These are phyloP conservation scores for Oxygymnocypris stewartii DNA, from an alignment of 2,113 vertebrate genomes.

Conservation along the genomic window DNA sequence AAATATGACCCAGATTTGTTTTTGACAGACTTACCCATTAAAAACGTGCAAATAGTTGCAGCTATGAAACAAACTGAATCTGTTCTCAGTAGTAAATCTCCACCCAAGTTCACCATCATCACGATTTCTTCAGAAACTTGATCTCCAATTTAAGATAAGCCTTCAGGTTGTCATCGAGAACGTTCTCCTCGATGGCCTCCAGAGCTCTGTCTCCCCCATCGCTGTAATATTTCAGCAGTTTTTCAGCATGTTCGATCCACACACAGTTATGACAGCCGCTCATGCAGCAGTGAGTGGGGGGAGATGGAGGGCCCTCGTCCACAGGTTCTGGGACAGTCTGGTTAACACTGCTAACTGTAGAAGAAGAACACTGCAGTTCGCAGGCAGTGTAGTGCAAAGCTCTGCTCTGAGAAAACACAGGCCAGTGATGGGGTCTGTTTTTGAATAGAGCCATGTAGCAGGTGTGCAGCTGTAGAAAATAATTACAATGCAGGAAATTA, in stretches of 20 bases:
- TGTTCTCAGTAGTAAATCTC: not conserved
- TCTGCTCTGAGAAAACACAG: not conserved
- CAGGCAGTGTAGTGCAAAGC: not conserved
- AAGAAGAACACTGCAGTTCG: not conserved
- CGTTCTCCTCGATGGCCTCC: conserved; percentile 79
- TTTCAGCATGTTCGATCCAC: conserved; percentile 85
- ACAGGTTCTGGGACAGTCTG: not conserved
- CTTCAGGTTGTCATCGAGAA: conserved; percentile 87
- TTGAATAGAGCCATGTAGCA: conserved; percentile 38
- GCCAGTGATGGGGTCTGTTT: not conserved
- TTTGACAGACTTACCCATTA: not conserved
- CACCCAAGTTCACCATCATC: not conserved
- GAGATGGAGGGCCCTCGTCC: conserved; percentile 55
- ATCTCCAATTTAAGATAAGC: conserved; percentile 90
- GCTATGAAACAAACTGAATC: not conserved
- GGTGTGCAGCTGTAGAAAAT: conserved; percentile 57
- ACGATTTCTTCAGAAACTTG: conserved; percentile 72
- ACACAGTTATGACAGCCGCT: conserved; percentile 92
- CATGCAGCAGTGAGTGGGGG: conserved; percentile 89
- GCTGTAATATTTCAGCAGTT: conserved; percentile 77
- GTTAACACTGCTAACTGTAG: rapidly evolving
- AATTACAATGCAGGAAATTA: not conserved
- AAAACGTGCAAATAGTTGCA: not conserved
- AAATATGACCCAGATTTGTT: not conserved
- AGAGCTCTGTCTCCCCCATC: conserved; percentile 80